Evolutionary conservation across 2,888 invertebrate genomes (phyloP), one percentile per base, ranked within the genome.

Genomic region (Cosmorhoe ocellata): DNA sequence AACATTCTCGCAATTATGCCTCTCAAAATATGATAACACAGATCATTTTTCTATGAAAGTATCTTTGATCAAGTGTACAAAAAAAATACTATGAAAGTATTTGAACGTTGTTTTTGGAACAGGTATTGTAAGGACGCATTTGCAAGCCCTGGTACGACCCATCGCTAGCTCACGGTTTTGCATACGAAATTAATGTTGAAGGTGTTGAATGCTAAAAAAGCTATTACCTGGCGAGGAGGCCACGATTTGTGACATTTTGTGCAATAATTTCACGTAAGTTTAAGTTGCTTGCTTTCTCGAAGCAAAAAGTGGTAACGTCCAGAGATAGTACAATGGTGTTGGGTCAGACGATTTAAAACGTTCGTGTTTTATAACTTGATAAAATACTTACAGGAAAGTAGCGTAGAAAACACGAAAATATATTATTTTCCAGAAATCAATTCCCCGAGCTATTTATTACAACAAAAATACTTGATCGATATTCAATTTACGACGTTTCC

Each of bases 141-240:
- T n/a, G n/a, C n/a, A n/a, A n/a, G n/a, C n/a, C n/a, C n/a, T n/a
- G n/a, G n/a, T n/a, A n/a, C n/a, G n/a, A n/a, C n/a, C n/a, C n/a
- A n/a, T n/a, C n/a, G n/a, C n/a, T n/a, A n/a, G n/a, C 52, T 49
- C 42, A 33, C 49, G 59, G 54, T 56, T 59, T 58, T 58, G 59
- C 58, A 58, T 58, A 54, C 48, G 39, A 57, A 56, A 59, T 57
- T 61, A 61, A 58, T 61, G 61, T 49, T 49, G 36, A 48, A 52
- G 57, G 61, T 58, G 61, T 61, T 61, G 52, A 55, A 58, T 61
- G 55, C 49, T 57, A 57, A 61, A 61, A 61, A 61, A 51, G 59
- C 49, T 58, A 61, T 61, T 52, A 61, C 56, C 46, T 47, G 42
- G 22, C 43, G 36, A 13, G 30, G 27, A 44, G 40, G 53, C 32